phyloP scores from a whole-genome alignment of 37 sponge, comb jelly and placozoan species.

The Halisarca cf. caerulea region DNA sequence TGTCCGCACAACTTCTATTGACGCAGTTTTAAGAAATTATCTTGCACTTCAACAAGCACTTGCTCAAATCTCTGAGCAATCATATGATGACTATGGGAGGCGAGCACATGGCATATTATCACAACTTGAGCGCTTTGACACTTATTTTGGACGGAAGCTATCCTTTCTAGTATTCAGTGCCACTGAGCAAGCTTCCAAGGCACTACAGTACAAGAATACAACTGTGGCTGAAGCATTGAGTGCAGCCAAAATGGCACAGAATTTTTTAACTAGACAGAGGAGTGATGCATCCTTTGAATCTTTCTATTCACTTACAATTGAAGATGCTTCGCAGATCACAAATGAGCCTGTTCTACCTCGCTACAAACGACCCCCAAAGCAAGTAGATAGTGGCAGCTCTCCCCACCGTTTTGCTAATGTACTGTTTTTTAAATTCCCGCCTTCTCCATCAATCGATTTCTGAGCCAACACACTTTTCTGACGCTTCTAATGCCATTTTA shows the following conservation, averaged over 20 bases:
- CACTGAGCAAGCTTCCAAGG: constrained; percentile 45
- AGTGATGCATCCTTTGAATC: constrained; percentile 21
- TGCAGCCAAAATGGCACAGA: not conserved
- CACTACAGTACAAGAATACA: not conserved
- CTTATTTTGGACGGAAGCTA: constrained; percentile 73
- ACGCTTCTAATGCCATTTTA: too few relatives aligned
- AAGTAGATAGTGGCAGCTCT: constrained; percentile 21
- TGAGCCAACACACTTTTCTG: too few relatives aligned
- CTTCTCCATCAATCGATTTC: too few relatives aligned
- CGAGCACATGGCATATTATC: constrained; percentile 29
- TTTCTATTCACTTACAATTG: constrained; percentile 11
- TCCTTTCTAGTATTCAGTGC: constrained; percentile 47
- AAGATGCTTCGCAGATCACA: constrained; percentile 9
- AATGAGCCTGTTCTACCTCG: constrained; percentile 24
- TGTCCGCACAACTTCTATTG: constrained; percentile 38
- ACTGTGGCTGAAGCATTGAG: not conserved
- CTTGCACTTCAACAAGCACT: constrained; percentile 33
- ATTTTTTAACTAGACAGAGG: constrained; percentile 12
- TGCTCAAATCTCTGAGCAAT: not conserved
- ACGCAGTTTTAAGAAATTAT: constrained; percentile 52
- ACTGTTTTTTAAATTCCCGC: too few relatives aligned
- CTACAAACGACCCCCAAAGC: constrained; percentile 36
- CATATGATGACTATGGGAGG: constrained; percentile 37
- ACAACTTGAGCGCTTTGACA: constrained; percentile 57
- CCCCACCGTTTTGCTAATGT: constrained; percentile 23